Evolutionary conservation across 2,888 invertebrate genomes (phyloP), one percentile per base, ranked within the genome.

Genomic region (Clanis bilineata): DNA sequence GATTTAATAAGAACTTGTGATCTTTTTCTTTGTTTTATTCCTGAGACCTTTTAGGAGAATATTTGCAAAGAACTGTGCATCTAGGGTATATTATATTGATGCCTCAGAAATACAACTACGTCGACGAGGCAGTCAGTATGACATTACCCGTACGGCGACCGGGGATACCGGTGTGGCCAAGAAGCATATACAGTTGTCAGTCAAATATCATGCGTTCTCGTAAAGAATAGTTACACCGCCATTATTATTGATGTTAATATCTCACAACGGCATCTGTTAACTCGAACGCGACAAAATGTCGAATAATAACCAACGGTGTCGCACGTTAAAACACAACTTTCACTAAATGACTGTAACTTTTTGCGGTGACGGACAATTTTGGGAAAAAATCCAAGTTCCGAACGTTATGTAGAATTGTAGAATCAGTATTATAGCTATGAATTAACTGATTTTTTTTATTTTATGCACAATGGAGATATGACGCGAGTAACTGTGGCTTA

Each of bases 281-380:
- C 41, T 41, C 18, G 1, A 28, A 25, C 23, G 3, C 43, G 57
- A 21, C 15, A 25, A 57, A 51, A 32, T 51, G 51, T 18, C 18
- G 41, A 15, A 32, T 32, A 32, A 45, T 18, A 3, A 25, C 28
- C 28, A 51, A 51, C 51, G 32, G 51, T 51, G 51, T 32, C 51
- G 15, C 51, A 32, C 22, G 6, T 32, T 51, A 32, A 18, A 15
- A 47, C 2, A 2, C 1, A 44, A 59, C 59, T 59, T 59, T 59
- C 59, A 54, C 59, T 59, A 1, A 51, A 55, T 22, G 32, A 55
- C 59, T 59, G 59, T 55, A 44, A 23, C 44, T 36, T 43, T 28
- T 32, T 12, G 43, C 57, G 57, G 21, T 44, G 43, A 51, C 51
- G 18, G 18, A 51, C 51, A 51, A 28, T 51, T 51, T 51, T 51